A percentile compares a stretch with the other conserved stretches of the same genome.
Evolutionary conservation across 2,888 invertebrate genomes (phyloP).

Genomic region (Laothoe populi): DNA sequence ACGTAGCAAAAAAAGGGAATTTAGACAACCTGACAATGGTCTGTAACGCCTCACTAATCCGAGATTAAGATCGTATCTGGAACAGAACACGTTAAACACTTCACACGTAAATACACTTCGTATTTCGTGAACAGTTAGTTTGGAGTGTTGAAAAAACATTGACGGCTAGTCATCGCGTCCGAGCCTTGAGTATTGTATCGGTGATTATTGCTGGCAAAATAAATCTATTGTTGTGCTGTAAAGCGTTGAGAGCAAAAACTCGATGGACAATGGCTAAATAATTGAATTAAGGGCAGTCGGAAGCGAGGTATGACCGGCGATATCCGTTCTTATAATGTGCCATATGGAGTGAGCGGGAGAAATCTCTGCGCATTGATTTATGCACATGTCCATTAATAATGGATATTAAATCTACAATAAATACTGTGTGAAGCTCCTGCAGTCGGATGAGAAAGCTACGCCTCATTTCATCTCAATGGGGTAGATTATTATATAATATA

Average conservation of each 20-base stretch:
- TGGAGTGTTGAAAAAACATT: conserved; percentile 59
- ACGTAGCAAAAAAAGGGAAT: conserved; percentile 50
- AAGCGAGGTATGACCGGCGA: conserved; percentile 45
- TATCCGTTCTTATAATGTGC: conserved; percentile 50
- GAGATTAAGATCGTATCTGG: conserved; percentile 78
- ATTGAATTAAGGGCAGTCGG: conserved; percentile 74
- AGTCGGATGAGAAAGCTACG: no score
- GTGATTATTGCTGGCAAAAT: conserved; percentile 83
- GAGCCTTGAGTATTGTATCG: conserved; percentile 50
- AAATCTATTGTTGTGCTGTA: conserved; percentile 66
- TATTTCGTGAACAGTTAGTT: conserved; percentile 65
- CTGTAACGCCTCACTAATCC: conserved; percentile 69
- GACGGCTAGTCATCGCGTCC: conserved; percentile 54
- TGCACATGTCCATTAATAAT: conserved; percentile 10
- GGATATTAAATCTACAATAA: no score
- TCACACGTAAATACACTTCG: conserved; percentile 69
- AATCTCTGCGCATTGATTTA: background rate
- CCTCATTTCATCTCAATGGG: no score
- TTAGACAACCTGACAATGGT: conserved; percentile 68
- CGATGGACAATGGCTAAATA: conserved; percentile 63
- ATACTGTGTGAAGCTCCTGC: no score
- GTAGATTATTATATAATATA: no score
- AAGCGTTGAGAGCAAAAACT: conserved; percentile 69
- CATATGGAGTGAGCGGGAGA: conserved; percentile 7
- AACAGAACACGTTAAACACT: conserved; percentile 73